Evolutionary conservation across 2,113 vertebrate species (phyloP), one percentile per base, ranked within the genome.

Genomic region (Todiramphus saurophagus): DNA sequence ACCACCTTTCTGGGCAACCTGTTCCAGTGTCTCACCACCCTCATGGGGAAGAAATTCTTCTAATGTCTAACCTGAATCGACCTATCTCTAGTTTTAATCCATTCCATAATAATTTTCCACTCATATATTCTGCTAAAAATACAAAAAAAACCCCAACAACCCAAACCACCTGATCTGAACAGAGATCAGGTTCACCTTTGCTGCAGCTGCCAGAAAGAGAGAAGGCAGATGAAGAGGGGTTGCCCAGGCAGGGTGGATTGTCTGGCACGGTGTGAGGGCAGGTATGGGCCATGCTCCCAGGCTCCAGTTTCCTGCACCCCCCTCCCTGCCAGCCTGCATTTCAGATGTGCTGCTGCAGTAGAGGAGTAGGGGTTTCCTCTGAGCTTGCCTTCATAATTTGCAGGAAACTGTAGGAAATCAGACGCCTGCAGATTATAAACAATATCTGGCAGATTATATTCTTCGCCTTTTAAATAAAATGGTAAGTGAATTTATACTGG

Each of bases 321-420:
- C 4, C 70, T 81, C 76, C n/a, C 76, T 90, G 67, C 63, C 92
- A 92, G 96, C 70, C 75, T 48, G 67, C 41, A 16, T 37, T 63
- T 41, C 16, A 62, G 43, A 53, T 50, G 64, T 0, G 0, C 46
- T 63, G 72, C 75, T 81, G 79, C 23, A 31, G 0, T 2, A 19
- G 35, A 28, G 23, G 17, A 70, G 24, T 0, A 2, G 18, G 14
- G 46, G 28, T 55, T 33, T 30, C 17, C 41, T 76, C 37, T 17
- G n/a, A 70, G 44, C 20, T 60, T 62, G 58, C 44, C 31, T 77
- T 90, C 23, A 2, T 17, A 37, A 74, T 53, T 72, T 14, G 3
- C 33, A 51, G 46, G 58, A 9, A 80, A 37, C 13, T 43, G n/a
- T 8, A 83, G 37, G 13, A 68, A 89, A 82, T 75, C 23, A 66